Evolutionary conservation across 2,888 invertebrate genomes (phyloP), one percentile per base, ranked within the genome.

Genomic region (Andrena camellia): DNA sequence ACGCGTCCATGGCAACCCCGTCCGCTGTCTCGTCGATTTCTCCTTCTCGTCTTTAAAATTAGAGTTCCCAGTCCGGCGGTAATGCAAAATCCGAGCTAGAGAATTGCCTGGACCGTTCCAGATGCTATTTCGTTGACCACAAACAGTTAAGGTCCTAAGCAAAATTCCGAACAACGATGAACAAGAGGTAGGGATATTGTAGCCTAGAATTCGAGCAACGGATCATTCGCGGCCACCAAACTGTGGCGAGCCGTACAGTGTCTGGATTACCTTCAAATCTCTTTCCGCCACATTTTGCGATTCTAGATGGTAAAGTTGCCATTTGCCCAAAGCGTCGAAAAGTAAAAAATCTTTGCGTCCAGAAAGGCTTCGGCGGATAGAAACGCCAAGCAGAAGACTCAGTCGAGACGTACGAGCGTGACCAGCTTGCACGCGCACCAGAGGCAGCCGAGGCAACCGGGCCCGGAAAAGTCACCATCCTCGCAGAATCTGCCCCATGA

Each of bases 1-100:
- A 31, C 29, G 84, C 82, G 59, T 64, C 88, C 87, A 88, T 88
- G 78, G 78, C 76, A 85, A 88, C 88, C 17, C 5, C 10, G n/a
- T 7, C 50, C 31, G 48, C 29, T 26, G 50, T 71, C 64, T 60
- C 57, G 62, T 86, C 72, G 57, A 78, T 71, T 64, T 68, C 74
- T 74, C 42, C 35, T 64, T 31, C 48, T 29, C 29, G 59, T 60
- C 57, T 33, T 78, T 50, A 63, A 73, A 70, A 71, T 78, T 67
- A 60, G 70, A 81, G 50, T 66, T 60, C 13, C 71, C 23, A 8
- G 48, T 64, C 63, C 75, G 82, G 73, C 69, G 59, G 69, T 83
- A 64, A 62, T 72, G 74, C 80, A 57, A 85, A 89, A 85, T 89
- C 82, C 52, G 78, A 20, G 48, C 48, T 71, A 62, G 31, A 85